Conservation (phyloP, 2,113 vertebrate species). For the Saguinus midas region DNA sequence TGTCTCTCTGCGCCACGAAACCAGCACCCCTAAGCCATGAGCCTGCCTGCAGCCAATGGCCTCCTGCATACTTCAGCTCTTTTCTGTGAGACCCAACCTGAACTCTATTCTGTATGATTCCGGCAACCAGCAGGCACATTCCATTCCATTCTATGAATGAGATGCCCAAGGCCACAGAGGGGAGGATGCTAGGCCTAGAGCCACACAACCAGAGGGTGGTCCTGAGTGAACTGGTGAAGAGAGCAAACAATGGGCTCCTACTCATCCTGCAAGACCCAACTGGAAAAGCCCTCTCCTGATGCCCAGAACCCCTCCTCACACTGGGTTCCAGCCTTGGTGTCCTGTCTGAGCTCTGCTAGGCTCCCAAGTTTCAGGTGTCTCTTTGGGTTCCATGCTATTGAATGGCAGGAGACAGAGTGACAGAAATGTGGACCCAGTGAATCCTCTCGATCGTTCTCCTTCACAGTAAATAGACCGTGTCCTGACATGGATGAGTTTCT, state of each 20-base stretch:
- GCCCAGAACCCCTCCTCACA: not conserved
- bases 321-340: not conserved
- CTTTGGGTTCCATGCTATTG: rapidly evolving
- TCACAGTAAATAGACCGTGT: not conserved
- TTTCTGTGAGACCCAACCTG: not conserved
- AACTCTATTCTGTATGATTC: not conserved
- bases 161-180: not conserved
- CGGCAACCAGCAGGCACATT: not conserved
- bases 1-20: not conserved
- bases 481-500: not conserved
- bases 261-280: not conserved
- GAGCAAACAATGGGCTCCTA: not conserved
- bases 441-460: not conserved
- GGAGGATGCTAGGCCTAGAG: not conserved
- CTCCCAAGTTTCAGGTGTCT: not conserved
- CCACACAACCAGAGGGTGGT: not conserved
- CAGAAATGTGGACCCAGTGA: not conserved
- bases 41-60: not conserved
- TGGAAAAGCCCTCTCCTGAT: not conserved
- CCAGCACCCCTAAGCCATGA: not conserved
- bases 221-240: no score
- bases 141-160: not conserved
- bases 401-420: not conserved
- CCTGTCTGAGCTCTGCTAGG: not conserved
- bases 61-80: not conserved